phyloP scores from a whole-genome alignment of 1,140 invertebrate species.

The Nasonia giraulti region DNA sequence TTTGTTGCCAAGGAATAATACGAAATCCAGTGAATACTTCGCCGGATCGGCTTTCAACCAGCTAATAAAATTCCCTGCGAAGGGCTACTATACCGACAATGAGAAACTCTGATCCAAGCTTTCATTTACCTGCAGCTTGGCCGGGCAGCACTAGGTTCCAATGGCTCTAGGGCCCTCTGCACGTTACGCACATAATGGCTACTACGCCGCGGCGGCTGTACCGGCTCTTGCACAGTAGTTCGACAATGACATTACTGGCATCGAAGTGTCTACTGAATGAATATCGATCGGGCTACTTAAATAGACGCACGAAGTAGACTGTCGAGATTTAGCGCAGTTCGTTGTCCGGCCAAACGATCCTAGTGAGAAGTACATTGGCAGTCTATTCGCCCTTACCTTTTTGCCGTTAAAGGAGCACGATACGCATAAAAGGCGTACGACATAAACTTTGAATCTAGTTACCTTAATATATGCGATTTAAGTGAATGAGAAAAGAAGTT shows the following conservation, averaged over 20 bases:
- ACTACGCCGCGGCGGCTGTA: background rate
- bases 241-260: conserved; percentile 21
- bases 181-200: conserved; percentile 11
- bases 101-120: background rate
- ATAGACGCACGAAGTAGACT: background rate
- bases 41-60: background rate
- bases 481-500: no score
- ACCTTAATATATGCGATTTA: background rate
- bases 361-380: background rate
- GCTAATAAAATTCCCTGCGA: background rate
- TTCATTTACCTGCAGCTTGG: background rate
- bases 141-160: background rate
- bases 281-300: conserved; percentile 28
- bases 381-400: background rate
- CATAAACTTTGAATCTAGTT: background rate
- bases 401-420: background rate
- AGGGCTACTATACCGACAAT: background rate
- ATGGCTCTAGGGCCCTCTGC: conserved; percentile 3
- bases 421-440: background rate
- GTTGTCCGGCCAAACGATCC: background rate
- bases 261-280: conserved; percentile 11
- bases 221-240: background rate
- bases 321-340: conserved; percentile 14
- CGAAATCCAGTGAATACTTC: background rate
- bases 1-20: background rate